Conservation (phyloP, 2,113 vertebrate species). For the Leptosomus discolor region DNA sequence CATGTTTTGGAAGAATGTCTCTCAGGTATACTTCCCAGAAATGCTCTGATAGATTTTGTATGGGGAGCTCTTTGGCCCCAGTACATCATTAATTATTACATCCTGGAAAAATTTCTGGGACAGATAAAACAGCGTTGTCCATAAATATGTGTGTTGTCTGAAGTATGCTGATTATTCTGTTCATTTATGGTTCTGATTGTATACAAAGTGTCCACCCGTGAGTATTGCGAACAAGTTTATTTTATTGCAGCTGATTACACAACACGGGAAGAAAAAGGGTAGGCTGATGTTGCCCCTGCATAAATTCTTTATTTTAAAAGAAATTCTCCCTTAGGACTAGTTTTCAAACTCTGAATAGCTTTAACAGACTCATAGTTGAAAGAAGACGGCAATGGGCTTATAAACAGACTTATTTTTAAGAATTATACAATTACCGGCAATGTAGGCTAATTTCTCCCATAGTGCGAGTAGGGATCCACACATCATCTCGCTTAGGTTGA, state of each 20-base stretch:
- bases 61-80: neutral
- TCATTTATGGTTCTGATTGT: slow-evolving; percentile 22
- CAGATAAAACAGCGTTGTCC: neutral
- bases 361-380: neutral
- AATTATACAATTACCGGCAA: neutral
- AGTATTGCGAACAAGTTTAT: slow-evolving; percentile 22
- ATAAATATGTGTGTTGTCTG: neutral
- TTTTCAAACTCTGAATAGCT: neutral
- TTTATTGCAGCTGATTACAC: neutral
- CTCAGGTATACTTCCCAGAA: neutral
- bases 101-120: neutral
- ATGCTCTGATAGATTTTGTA: accelerated
- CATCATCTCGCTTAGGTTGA: neutral
- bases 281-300: neutral
- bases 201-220: neutral
- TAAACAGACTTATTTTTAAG: neutral
- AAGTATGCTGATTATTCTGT: neutral
- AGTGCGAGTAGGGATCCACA: neutral
- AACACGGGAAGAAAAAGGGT: neutral
- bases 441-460: neutral
- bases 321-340: neutral
- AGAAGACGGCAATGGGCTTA: neutral
- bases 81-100: neutral
- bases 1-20: neutral
- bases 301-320: neutral